Evolutionary conservation across 2,888 invertebrate genomes (phyloP).

Genomic region (Eretmocerus hayati): DNA sequence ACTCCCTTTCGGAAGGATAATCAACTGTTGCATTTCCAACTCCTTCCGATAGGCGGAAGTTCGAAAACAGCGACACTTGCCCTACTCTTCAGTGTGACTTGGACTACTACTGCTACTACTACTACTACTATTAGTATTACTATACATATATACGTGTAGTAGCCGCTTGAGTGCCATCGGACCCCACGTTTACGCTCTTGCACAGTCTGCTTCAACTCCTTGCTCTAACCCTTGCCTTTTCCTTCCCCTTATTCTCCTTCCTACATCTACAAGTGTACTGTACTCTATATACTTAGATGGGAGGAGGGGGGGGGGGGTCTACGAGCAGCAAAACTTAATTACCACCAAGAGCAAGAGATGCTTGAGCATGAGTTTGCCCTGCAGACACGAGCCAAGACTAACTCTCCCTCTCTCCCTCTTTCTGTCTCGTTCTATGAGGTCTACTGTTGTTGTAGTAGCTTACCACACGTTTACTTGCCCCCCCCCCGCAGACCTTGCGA

Average conservation of each 20-base stretch:
- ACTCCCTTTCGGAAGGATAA: conserved; percentile 7
- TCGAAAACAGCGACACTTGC: neutral
- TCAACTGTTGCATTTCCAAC: conserved; percentile 19
- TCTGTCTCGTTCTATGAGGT: neutral
- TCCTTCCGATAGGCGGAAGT: neutral
- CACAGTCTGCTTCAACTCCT: too few relatives aligned
- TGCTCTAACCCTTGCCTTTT: too few relatives aligned
- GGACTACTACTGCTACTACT: too few relatives aligned
- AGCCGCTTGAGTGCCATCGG: too few relatives aligned
- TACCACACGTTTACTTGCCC: neutral
- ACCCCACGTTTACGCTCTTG: too few relatives aligned
- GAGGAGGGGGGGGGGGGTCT: too few relatives aligned
- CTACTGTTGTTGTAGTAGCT: too few relatives aligned
- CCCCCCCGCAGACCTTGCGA: neutral
- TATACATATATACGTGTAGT: too few relatives aligned
- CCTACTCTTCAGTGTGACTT: neutral
- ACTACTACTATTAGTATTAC: too few relatives aligned
- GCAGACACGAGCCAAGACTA: conserved; percentile 3
- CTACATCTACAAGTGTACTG: too few relatives aligned
- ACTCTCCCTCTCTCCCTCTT: neutral
- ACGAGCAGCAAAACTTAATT: conserved; percentile 6
- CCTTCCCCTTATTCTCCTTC: too few relatives aligned
- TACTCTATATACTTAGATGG: too few relatives aligned
- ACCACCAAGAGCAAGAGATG: conserved; percentile 4
- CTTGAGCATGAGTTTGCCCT: conserved; percentile 2